A percentile compares a stretch with the other conserved stretches of the same genome.
These are phyloP conservation scores for Lichenostomus cassidix DNA, from an alignment of 2,113 vertebrate genomes.

Conservation along the genomic window DNA sequence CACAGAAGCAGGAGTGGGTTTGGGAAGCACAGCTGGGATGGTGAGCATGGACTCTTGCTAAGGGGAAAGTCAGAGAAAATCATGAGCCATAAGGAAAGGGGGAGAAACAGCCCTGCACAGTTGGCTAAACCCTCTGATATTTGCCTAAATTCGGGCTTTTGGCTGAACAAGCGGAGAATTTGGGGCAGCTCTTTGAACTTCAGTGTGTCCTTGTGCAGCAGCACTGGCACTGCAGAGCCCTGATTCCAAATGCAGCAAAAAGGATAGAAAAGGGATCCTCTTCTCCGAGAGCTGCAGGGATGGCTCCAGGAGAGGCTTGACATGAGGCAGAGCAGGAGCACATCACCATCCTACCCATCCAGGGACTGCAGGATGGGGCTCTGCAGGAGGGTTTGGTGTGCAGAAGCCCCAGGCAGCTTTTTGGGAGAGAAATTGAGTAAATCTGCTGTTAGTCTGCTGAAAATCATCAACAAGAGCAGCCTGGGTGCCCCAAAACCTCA, in stretches of 20 bases:
- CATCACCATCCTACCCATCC: too few relatives aligned
- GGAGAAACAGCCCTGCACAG: not conserved
- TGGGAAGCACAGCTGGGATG: accelerated
- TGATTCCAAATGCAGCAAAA: not conserved
- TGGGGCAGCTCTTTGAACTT: not conserved
- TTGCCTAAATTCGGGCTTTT: not conserved
- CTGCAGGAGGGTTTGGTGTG: not conserved
- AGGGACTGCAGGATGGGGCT: not conserved
- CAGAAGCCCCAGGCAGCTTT: not conserved
- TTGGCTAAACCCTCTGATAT: not conserved
- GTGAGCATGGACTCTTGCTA: not conserved
- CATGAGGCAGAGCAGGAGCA: not conserved
- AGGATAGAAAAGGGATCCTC: accelerated
- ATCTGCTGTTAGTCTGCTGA: not conserved
- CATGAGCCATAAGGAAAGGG: accelerated
- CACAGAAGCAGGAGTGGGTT: not conserved
- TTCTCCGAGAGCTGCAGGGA: not conserved
- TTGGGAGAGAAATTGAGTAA: not conserved
- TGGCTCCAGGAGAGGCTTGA: not conserved
- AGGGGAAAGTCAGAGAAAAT: not conserved
- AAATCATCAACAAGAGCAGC: not conserved
- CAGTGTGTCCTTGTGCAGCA: not conserved
- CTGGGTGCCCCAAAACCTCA: not conserved
- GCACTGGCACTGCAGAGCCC: not conserved
- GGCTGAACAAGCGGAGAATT: not conserved